Evolutionary conservation across 2,888 invertebrate genomes (phyloP).

Genomic region (Oasisia sp.): DNA sequence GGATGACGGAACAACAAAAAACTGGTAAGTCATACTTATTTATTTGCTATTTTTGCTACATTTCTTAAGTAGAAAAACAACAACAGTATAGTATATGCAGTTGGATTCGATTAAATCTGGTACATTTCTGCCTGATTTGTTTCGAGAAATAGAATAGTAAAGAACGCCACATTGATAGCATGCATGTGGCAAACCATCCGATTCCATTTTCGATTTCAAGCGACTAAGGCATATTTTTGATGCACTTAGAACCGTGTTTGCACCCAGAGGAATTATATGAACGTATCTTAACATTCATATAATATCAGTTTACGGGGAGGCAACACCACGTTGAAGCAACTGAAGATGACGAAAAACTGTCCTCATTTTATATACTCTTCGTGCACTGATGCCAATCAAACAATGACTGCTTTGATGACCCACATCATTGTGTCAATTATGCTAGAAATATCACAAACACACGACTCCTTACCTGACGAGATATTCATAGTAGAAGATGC

Average conservation of each 20-base stretch:
- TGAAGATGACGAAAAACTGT: conserved; percentile 36
- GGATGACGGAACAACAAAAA: no score
- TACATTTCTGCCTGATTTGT: conserved; percentile 37
- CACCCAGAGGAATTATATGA: conserved; percentile 42
- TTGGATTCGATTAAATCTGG: no score
- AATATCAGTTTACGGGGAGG: conserved; percentile 38
- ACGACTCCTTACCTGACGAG: no score
- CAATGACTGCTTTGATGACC: conserved; percentile 42
- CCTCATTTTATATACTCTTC: conserved; percentile 39
- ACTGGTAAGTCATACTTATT: no score
- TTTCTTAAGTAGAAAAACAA: no score
- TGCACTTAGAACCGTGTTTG: conserved; percentile 38
- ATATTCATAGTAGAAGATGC: no score
- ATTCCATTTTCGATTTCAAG: conserved; percentile 47
- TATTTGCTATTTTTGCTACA: no score
- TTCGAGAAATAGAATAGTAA: conserved; percentile 30
- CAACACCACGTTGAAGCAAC: conserved; percentile 33
- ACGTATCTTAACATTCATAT: conserved; percentile 38
- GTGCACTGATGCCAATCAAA: conserved; percentile 39
- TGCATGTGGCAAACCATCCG: conserved; percentile 40
- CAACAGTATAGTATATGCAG: no score
- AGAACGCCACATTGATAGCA: conserved; percentile 17
- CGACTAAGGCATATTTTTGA: conserved; percentile 43
- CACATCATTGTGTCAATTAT: no score
- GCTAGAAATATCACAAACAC: no score